phyloP scores from a whole-genome alignment of 1,140 invertebrate species.

The Cardiocondyla obscurior region DNA sequence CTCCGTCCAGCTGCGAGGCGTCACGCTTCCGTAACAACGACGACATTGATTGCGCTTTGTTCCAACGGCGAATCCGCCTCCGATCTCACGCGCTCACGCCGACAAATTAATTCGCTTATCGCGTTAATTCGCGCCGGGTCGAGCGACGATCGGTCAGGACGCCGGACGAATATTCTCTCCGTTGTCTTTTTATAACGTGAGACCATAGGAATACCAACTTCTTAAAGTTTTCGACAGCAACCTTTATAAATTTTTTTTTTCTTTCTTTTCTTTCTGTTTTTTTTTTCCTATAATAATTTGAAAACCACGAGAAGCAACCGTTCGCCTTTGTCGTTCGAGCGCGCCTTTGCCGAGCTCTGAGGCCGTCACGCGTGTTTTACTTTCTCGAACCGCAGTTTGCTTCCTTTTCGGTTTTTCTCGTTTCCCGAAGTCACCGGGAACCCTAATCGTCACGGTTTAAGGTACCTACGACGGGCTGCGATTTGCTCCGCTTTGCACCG shows the following conservation, averaged over 20 bases:
- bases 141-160: background rate
- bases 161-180: too few species aligned
- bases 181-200: background rate
- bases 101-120: conserved; percentile 11
- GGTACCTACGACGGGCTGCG: background rate
- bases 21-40: conserved; percentile 27
- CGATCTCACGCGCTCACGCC: conserved; percentile 3
- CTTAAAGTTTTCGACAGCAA: too few species aligned
- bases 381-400: conserved; percentile 17
- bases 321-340: conserved; percentile 13
- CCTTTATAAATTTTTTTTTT: background rate
- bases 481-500: conserved; percentile 58
- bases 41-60: conserved; percentile 20
- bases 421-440: background rate
- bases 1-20: conserved; percentile 4
- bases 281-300: background rate
- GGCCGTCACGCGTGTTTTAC: conserved; percentile 53
- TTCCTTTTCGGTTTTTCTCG: conserved; percentile 34
- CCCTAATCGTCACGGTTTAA: conserved; percentile 61
- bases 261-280: too few species aligned
- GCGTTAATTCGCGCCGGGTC: background rate
- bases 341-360: conserved; percentile 7
- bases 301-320: background rate
- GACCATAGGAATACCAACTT: background rate
- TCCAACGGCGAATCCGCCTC: conserved; percentile 17